Conservation (phyloP, 2,797 vertebrate species). For the Poeciliopsis paucimaculata region DNA sequence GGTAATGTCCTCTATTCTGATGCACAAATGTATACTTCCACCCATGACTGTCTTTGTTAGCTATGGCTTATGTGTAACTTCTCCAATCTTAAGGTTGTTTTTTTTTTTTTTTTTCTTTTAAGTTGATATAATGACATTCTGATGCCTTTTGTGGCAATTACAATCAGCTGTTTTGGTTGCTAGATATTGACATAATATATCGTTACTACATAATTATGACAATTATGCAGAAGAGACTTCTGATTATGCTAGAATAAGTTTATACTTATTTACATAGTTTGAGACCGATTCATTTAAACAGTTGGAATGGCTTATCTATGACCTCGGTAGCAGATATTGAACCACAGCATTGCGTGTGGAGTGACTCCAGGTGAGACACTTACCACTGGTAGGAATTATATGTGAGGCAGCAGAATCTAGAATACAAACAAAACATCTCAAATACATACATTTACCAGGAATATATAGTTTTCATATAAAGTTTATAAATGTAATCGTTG, state of each 20-base stretch:
- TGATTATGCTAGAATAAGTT: slow-evolving; percentile 12
- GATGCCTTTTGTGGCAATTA: slow-evolving; percentile 42
- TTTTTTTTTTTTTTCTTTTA: slow-evolving; percentile 47
- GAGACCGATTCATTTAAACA: slow-evolving; percentile 40
- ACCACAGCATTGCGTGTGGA: slow-evolving; percentile 61
- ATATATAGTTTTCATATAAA: slow-evolving; percentile 71
- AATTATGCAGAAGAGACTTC: slow-evolving; percentile 26
- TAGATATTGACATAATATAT: slow-evolving; percentile 30
- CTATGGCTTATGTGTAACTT: slow-evolving; percentile 69
- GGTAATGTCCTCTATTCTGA: slow-evolving; percentile 67
- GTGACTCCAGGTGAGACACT: slow-evolving; percentile 61
- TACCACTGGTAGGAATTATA: slow-evolving; percentile 64
- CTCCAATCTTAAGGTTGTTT: slow-evolving; percentile 41
- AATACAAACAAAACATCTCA: slow-evolving; percentile 73
- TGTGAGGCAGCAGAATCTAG: slow-evolving; percentile 75
- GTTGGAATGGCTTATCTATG: slow-evolving; percentile 54
- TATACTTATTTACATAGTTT: background rate
- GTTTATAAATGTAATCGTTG: slow-evolving; percentile 63
- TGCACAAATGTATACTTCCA: slow-evolving; percentile 75
- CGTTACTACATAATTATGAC: slow-evolving; percentile 24
- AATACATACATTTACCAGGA: slow-evolving; percentile 64
- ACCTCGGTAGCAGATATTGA: slow-evolving; percentile 50
- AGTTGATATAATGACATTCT: slow-evolving; percentile 55
- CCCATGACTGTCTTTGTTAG: slow-evolving; percentile 66
- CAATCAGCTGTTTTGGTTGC: slow-evolving; percentile 48